phyloP scores from a whole-genome alignment of 2,113 vertebrate genomes.

The Leucosticte australis region DNA sequence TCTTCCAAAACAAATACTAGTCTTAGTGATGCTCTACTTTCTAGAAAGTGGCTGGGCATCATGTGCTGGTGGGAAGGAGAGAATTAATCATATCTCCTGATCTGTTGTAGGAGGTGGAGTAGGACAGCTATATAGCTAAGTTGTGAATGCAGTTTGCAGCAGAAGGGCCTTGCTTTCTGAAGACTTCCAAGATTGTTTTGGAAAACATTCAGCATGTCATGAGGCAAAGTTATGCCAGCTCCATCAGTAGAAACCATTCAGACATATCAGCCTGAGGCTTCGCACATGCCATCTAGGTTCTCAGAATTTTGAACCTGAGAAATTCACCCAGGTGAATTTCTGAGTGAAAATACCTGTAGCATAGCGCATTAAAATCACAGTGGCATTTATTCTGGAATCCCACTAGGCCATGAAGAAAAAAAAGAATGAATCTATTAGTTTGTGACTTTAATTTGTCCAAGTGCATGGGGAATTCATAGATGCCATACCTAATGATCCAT shows the following conservation, averaged over 20 bases:
- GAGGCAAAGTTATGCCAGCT: neutral
- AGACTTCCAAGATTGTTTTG: neutral
- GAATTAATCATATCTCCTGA: neutral
- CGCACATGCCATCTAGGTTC: neutral
- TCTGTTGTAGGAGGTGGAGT: neutral
- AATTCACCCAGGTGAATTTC: too few species aligned
- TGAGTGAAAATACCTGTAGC: too few species aligned
- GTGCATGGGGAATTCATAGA: neutral
- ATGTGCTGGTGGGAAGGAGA: neutral
- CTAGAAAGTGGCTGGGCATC: neutral
- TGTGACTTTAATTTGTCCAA: neutral
- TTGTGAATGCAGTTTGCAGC: neutral
- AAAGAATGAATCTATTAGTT: neutral
- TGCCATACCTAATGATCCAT: neutral
- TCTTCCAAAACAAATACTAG: neutral
- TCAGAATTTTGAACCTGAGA: neutral
- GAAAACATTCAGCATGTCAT: neutral
- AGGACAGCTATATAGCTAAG: neutral
- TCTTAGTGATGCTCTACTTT: neutral
- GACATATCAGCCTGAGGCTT: neutral
- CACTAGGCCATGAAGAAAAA: neutral
- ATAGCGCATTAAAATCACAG: neutral
- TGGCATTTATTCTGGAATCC: neutral
- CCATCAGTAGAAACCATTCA: neutral
- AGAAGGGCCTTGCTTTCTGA: neutral